Evolutionary conservation across 2,797 vertebrate species (phyloP), one percentile per base, ranked within the genome.

Genomic region (Amazonetta brasiliensis): DNA sequence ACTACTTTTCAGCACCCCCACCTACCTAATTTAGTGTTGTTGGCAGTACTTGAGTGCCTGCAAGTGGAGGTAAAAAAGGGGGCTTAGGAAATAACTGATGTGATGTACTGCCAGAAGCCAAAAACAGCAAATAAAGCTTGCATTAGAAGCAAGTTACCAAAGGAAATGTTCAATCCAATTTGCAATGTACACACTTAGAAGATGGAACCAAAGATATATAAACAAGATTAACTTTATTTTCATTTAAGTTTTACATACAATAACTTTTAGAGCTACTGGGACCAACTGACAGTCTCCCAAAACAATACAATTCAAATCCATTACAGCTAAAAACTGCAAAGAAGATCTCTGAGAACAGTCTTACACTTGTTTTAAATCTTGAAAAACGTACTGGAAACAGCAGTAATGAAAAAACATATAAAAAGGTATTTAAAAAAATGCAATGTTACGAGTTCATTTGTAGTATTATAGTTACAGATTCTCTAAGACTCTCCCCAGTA

Each of bases 371-470:
- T 92, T 80, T 43, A 62, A 74, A 74, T 33, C 15, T 82, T 73
- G 64, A 80, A 84, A 91, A 85, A 48, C 25, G 7, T 72, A 91
- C 69, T 76, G 87, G 31, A 55, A 89, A 94, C 62, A 46, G 90
- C n/a, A 69, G 58, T 79, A 90, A 92, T 55, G 33, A 94, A 89
- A 92, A 90, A 79, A 13, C 12, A 78, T 95, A 96, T 22, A 92
- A 93, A 97, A 97, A 88, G 15, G 48, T 95, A 76, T 78, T 85
- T 39, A 74, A 97, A 98, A 97, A 95, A 97, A 95, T 85, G 90
- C 5, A 74, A 28, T 16, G 52, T 31, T 41, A 71, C 28, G 22
- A 89, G 31, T 79, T 84, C 23, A 43, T 46, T 84, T 93, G 55
- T 72, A 85, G 44, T 59, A 85, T 60, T 3, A 7, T 4, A 7